Evolutionary conservation across 92 coral and sea anemone genomes (phyloP), one percentile per base, ranked within the genome.

Genomic region (Umimayanthus chanpuru): DNA sequence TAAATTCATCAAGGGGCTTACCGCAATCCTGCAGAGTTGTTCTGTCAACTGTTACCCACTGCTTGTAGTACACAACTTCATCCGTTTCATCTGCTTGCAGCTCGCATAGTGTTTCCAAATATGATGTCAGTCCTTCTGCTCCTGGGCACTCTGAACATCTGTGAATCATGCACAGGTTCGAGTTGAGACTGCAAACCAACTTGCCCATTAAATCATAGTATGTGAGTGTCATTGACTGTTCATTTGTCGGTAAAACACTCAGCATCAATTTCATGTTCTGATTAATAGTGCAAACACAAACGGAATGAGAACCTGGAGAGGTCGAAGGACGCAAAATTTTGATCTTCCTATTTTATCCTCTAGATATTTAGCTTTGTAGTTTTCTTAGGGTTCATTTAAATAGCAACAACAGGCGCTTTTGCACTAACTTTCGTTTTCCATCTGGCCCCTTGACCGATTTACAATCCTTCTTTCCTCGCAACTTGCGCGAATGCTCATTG

Each of bases 41-140:
- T 47, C 72, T 47, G 47, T 53, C 85, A 80, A 15, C 71, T 80
- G 72, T 80, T 80, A 80, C 72, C 85, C 85, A 80, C 82, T 78
- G 82, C 82, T 78, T 78, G 40, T 78, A 78, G 56, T 78, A 39
- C 47, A 78, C 82, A 78, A 80, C 25, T 80, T 80, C 85, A 80
- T 80, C 72, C 2, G 49, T 56, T n/a, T 68, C 38, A 10, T 44
- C 50, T 44, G 50, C 50, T 9, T 44, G 30, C 74, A 68, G 74
- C 9, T 68, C 38, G 25, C 74, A 67, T 67, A 67, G 0, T 68
- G 74, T 68, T 68, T 68, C 74, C 21, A 68, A 20, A 8, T 68
- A 68, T 6, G 38, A 68, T 68, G 74, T 68, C n/a, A 68, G 74
- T 68, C 74, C 32, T 14, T 68, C 36, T 14, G 74, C n/a, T 68